Percentiles rank a stretch among this genome's conserved stretches.
Evolutionary conservation across 2,113 vertebrate species (phyloP).

Genomic region (Meleagris gallopavo): DNA sequence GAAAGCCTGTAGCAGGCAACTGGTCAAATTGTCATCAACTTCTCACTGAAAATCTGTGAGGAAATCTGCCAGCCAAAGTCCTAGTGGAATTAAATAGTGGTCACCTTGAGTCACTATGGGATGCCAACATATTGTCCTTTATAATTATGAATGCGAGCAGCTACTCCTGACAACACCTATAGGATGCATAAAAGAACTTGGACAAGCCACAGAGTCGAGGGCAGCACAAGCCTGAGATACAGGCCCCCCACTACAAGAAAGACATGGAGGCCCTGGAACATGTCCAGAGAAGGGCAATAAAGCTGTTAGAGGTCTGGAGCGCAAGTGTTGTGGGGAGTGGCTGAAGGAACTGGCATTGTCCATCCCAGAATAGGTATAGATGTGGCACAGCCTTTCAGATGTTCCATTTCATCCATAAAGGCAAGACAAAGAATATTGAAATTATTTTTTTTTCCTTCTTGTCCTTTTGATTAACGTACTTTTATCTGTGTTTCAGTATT

Average conservation of each 20-base stretch:
- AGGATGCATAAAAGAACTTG: not conserved
- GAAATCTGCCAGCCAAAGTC: not conserved
- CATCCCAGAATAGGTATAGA: no score
- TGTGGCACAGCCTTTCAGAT: slow-evolving; percentile 13
- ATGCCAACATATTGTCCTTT: not conserved
- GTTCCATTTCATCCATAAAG: slow-evolving; percentile 40
- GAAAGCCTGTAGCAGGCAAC: not conserved
- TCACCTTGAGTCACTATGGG: not conserved
- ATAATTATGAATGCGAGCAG: not conserved
- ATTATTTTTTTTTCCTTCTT: slow-evolving; percentile 23
- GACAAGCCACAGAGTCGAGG: not conserved
- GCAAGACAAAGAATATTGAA: slow-evolving; percentile 25
- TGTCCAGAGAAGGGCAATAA: no score
- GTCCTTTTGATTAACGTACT: slow-evolving; percentile 47
- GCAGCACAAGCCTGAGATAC: not conserved
- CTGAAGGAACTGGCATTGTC: no score
- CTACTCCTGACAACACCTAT: not conserved
- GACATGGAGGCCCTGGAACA: no score
- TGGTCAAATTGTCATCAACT: not conserved
- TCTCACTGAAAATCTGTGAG: not conserved
- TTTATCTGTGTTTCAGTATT: slow-evolving; percentile 38
- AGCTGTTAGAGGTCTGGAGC: no score
- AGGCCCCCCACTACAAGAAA: no score
- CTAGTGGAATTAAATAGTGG: not conserved
- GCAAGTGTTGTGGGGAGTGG: no score